Percentiles rank a stretch among this genome's conserved stretches.
Evolutionary conservation across 2,888 invertebrate species (phyloP).

Genomic region (Drosophila neonasuta): DNA sequence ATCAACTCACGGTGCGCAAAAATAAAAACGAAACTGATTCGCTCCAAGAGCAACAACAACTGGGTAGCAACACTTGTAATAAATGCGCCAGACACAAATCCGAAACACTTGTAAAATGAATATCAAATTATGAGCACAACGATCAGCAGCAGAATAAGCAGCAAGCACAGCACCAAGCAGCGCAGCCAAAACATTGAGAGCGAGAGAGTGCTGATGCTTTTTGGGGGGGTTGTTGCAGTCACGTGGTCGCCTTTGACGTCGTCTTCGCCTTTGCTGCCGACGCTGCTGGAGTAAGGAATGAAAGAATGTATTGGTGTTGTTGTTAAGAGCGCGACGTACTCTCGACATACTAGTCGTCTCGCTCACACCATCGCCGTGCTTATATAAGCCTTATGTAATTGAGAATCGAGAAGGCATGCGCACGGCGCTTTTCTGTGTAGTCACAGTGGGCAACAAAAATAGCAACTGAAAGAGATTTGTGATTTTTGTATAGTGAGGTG

Average conservation of each 20-base stretch:
- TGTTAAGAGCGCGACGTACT: conserved; percentile 10
- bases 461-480: conserved; percentile 47
- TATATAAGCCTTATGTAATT: conserved; percentile 79
- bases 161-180: conserved; percentile 16
- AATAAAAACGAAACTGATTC: conserved; percentile 32
- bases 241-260: conserved; percentile 40
- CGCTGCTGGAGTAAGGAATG: conserved; percentile 19
- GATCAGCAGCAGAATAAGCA: conserved; percentile 31
- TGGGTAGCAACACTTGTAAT: conserved; percentile 47
- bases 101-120: conserved; percentile 62
- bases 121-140: conserved; percentile 60
- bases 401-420: conserved; percentile 62
- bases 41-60: conserved; percentile 44
- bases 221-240: conserved; percentile 36
- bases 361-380: conserved; percentile 50
- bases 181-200: conserved; percentile 1
- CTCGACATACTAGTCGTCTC: conserved; percentile 45
- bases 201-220: conserved; percentile 1
- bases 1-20: conserved; percentile 29
- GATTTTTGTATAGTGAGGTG: not conserved
- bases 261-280: not conserved
- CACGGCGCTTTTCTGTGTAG: conserved; percentile 32
- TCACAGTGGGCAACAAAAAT: conserved; percentile 66
- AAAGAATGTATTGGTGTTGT: conserved; percentile 6
- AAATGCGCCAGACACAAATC: conserved; percentile 34